A percentile compares a stretch with the other conserved stretches of the same genome.
These are phyloP conservation scores for Pocillopora damicornis DNA, from an alignment of 64 coral and sea anemone species.

Conservation along the genomic window DNA sequence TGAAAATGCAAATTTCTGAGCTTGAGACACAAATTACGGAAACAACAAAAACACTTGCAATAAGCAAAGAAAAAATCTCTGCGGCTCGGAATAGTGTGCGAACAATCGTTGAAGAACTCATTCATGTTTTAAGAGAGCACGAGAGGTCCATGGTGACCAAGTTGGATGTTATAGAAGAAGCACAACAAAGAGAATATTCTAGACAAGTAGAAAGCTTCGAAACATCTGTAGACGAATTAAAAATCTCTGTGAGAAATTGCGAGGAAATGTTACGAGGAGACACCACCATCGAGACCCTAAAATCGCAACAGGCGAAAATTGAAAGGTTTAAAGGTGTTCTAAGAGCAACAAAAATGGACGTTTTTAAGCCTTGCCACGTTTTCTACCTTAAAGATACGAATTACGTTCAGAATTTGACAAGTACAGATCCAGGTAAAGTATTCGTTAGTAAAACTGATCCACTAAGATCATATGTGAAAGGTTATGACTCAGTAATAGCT, in stretches of 20 bases:
- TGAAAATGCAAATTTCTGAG: conserved; percentile 20
- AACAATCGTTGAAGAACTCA: conserved; percentile 21
- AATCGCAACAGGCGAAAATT: neutral
- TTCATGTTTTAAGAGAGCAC: conserved; percentile 34
- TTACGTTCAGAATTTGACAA: neutral
- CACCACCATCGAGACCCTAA: conserved; percentile 25
- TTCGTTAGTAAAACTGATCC: conserved; percentile 30
- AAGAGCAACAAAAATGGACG: conserved; percentile 6
- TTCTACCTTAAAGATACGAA: neutral
- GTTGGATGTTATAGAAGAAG: conserved; percentile 30
- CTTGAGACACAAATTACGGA: conserved; percentile 14
- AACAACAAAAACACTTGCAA: neutral
- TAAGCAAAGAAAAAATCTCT: neutral
- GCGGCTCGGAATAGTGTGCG: neutral
- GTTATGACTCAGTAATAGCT: neutral
- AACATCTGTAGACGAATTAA: neutral
- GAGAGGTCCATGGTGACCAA: neutral
- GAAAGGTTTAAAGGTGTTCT: conserved; percentile 10
- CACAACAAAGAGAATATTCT: neutral
- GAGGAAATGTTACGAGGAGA: conserved; percentile 25
- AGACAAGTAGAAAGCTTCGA: no score
- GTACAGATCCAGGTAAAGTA: conserved; percentile 9
- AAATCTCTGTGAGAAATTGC: neutral
- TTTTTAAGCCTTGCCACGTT: neutral
- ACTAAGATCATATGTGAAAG: neutral